Percentiles rank a stretch among this genome's conserved stretches.
These are phyloP conservation scores for Melanargia galathea DNA, from an alignment of 2,888 invertebrate genomes.

Conservation along the genomic window DNA sequence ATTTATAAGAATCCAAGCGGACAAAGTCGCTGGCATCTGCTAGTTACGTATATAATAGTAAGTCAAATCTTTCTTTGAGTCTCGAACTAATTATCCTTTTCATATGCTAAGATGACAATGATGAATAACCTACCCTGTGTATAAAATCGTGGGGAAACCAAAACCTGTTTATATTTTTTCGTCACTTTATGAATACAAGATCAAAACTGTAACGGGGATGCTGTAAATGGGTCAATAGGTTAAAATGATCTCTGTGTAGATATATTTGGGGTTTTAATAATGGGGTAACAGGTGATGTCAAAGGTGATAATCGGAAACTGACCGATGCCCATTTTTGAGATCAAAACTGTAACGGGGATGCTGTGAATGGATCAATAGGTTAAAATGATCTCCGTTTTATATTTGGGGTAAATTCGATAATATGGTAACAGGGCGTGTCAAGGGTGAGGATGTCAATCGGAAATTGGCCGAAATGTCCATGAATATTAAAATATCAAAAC, in stretches of 20 bases:
- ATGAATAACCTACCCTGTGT: neutral
- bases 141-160: neutral
- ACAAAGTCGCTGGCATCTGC: too few relatives aligned
- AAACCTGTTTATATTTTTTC: conserved; percentile 8
- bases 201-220: conserved; percentile 60
- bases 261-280: conserved; percentile 1
- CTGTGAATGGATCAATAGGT: neutral
- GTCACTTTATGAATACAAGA: conserved; percentile 44
- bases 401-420: neutral
- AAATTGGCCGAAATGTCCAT: too few relatives aligned
- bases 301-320: conserved; percentile 16
- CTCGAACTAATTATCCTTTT: neutral
- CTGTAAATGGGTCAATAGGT: conserved; percentile 51
- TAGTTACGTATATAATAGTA: too few relatives aligned
- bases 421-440: neutral
- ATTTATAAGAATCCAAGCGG: too few relatives aligned
- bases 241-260: conserved; percentile 51
- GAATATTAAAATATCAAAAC: too few relatives aligned
- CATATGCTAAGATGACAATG: neutral
- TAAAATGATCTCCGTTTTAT: neutral
- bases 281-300: conserved; percentile 35
- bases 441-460: too few relatives aligned
- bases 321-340: conserved; percentile 1
- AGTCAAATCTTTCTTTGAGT: too few relatives aligned
- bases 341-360: conserved; percentile 6